These are phyloP conservation scores for Tetramorium bicarinatum DNA, from an alignment of 2,888 invertebrate species.

Conservation along the genomic window DNA sequence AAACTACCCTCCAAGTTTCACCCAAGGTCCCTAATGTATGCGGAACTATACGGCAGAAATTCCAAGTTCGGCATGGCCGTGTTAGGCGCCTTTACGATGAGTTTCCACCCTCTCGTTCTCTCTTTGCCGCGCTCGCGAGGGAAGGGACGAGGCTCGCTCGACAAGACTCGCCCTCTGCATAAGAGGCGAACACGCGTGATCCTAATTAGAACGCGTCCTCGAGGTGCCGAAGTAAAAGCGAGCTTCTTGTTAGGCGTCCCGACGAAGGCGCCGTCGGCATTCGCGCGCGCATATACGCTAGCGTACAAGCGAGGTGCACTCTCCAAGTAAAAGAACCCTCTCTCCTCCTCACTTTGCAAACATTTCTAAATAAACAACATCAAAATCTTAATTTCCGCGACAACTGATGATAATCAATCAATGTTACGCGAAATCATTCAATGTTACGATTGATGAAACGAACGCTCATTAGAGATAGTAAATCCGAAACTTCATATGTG, in stretches of 20 bases:
- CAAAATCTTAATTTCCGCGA: slow-evolving; percentile 7
- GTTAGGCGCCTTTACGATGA: slow-evolving; percentile 79
- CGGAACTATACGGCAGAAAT: slow-evolving; percentile 84
- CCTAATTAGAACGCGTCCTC: slow-evolving; percentile 85
- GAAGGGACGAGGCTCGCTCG: slow-evolving; percentile 64
- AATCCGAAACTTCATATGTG: not conserved
- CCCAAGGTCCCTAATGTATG: slow-evolving; percentile 85
- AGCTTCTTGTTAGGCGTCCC: slow-evolving; percentile 73
- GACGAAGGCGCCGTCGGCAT: slow-evolving; percentile 60
- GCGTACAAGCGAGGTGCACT: slow-evolving; percentile 19
- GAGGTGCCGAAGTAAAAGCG: slow-evolving; percentile 78
- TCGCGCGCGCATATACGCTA: slow-evolving; percentile 37
- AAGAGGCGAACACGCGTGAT: slow-evolving; percentile 84
- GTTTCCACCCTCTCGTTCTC: slow-evolving; percentile 60
- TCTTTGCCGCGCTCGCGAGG: slow-evolving; percentile 59
- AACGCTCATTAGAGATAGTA: not conserved
- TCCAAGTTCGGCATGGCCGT: slow-evolving; percentile 83
- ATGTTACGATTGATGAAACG: not conserved
- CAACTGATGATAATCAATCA: slow-evolving; percentile 7
- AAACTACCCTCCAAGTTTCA: slow-evolving; percentile 85
- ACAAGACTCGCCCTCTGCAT: slow-evolving; percentile 64
- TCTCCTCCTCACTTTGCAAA: not conserved
- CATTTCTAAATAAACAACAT: slow-evolving; percentile 15
- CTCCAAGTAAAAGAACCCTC: slow-evolving; percentile 26
- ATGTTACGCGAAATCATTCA: not conserved